phyloP scores from a whole-genome alignment of 2,888 invertebrate genomes.

The Aromia moschata region DNA sequence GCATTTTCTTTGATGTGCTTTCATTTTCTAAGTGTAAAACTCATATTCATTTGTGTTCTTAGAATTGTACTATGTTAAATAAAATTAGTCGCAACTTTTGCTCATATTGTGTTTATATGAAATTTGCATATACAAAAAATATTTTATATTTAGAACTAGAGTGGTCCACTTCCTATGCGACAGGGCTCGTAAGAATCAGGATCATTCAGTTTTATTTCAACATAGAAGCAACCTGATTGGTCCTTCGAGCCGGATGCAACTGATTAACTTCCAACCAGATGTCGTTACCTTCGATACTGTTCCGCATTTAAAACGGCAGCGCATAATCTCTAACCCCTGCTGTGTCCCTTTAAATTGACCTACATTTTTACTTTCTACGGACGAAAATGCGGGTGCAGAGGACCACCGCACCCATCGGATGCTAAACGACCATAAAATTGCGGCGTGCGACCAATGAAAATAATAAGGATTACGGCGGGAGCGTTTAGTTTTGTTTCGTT shows the following conservation, averaged over 20 bases:
- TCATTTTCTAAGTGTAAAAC: too few species aligned
- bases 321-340: neutral
- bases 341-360: neutral
- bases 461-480: constrained; percentile 7
- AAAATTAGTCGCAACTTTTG: too few species aligned
- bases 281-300: neutral
- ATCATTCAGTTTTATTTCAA: too few species aligned
- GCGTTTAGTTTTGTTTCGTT: constrained; percentile 13
- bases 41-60: too few species aligned
- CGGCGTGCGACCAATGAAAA: constrained; percentile 6
- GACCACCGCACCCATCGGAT: neutral
- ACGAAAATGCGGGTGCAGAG: neutral
- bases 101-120: too few species aligned
- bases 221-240: neutral
- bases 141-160: too few species aligned
- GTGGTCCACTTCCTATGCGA: neutral
- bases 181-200: too few species aligned
- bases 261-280: neutral
- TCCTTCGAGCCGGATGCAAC: neutral
- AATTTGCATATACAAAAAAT: too few species aligned
- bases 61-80: too few species aligned
- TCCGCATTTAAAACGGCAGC: neutral
- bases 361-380: neutral
- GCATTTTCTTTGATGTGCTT: too few species aligned
- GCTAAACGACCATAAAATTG: constrained; percentile 14